A percentile compares a stretch with the other conserved stretches of the same genome.
These are phyloP conservation scores for Pseudopleuronectes americanus DNA, from an alignment of 2,797 vertebrate species.

Conservation along the genomic window DNA sequence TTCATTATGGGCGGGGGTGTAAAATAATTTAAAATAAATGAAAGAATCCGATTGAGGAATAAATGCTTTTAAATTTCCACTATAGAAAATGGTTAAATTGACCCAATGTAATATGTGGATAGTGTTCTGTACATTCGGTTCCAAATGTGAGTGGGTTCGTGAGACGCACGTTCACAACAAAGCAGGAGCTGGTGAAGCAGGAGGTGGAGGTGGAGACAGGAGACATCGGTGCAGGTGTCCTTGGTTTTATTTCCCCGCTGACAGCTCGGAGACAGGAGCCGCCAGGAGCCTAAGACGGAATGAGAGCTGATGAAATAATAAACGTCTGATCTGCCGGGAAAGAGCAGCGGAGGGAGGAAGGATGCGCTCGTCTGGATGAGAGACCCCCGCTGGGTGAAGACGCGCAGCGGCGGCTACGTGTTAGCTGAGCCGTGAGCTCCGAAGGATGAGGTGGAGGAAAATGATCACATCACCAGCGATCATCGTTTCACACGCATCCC, in stretches of 20 bases:
- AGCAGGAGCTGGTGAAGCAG: neutral
- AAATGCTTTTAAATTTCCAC: no score
- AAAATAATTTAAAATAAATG: no score
- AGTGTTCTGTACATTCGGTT: no score
- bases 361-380: conserved; percentile 69
- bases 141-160: no score
- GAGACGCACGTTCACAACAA: no score
- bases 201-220: conserved; percentile 37
- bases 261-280: conserved; percentile 69
- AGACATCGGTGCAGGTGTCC: conserved; percentile 75
- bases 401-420: conserved; percentile 60
- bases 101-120: no score
- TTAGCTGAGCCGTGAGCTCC: conserved; percentile 62
- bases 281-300: conserved; percentile 64
- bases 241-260: conserved; percentile 45
- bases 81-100: no score
- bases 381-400: conserved; percentile 78
- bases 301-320: conserved; percentile 68
- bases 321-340: conserved; percentile 58
- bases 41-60: no score
- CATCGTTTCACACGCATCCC: conserved; percentile 59
- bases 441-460: conserved; percentile 44
- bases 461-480: conserved; percentile 52
- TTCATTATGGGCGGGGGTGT: no score
- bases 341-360: conserved; percentile 32